Conservation (phyloP, 2,888 invertebrate species). For the Brenthis ino region DNA sequence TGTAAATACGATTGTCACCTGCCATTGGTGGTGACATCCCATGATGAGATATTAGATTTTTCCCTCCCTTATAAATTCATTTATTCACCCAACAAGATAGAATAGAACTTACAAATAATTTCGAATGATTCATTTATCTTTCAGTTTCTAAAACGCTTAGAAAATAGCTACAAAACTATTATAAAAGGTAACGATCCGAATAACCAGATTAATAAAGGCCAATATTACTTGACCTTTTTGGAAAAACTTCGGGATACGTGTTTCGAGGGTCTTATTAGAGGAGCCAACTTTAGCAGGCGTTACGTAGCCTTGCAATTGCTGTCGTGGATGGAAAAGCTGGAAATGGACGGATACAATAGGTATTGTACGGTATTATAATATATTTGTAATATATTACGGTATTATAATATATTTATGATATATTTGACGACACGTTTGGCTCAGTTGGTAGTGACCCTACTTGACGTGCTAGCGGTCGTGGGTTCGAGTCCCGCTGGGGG, state of each 20-base stretch:
- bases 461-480: too few species aligned
- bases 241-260: conserved; percentile 74
- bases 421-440: too few species aligned
- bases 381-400: too few species aligned
- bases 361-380: conserved; percentile 32
- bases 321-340: conserved; percentile 54
- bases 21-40: too few species aligned
- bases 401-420: too few species aligned
- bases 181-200: conserved; percentile 44
- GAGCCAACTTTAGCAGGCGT: conserved; percentile 84
- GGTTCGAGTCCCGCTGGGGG: too few species aligned
- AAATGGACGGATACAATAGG: conserved; percentile 51
- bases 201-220: conserved; percentile 23
- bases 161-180: conserved; percentile 60
- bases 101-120: background rate
- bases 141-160: conserved; percentile 65
- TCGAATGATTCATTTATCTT: background rate
- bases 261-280: conserved; percentile 81
- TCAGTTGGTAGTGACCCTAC: too few species aligned
- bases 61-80: too few species aligned
- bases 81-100: too few species aligned
- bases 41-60: too few species aligned
- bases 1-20: too few species aligned
- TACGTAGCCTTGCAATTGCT: conserved; percentile 82
- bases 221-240: conserved; percentile 72